Conservation (phyloP, 2,888 invertebrate genomes). For the Cephus nigrinus region DNA sequence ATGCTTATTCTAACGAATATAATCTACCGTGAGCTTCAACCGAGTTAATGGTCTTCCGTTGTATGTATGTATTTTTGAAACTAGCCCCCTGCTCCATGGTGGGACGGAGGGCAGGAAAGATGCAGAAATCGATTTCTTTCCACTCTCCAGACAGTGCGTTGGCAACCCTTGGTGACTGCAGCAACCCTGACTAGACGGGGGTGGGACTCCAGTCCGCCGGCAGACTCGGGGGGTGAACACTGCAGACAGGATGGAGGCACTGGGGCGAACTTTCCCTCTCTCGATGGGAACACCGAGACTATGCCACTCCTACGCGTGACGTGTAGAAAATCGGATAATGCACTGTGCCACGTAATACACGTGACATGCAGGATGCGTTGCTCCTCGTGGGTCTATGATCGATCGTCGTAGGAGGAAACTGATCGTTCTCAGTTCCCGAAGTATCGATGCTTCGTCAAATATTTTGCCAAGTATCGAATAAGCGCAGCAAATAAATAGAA, state of each 20-base stretch:
- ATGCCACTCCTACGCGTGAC: slow-evolving; percentile 47
- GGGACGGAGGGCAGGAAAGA: neutral
- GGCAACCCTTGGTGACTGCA: slow-evolving; percentile 27
- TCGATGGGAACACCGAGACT: slow-evolving; percentile 38
- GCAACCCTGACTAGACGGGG: slow-evolving; percentile 1
- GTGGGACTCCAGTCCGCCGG: neutral
- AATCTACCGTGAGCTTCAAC: neutral
- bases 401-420: neutral
- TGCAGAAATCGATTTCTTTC: neutral
- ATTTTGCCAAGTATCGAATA: neutral
- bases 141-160: slow-evolving; percentile 18
- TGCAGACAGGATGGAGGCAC: slow-evolving; percentile 60
- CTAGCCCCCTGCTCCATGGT: neutral
- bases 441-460: neutral
- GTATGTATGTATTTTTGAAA: neutral
- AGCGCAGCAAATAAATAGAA: neutral
- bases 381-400: neutral
- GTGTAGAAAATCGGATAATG: slow-evolving; percentile 50
- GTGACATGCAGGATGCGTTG: neutral
- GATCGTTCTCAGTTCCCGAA: neutral
- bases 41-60: neutral
- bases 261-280: slow-evolving; percentile 63
- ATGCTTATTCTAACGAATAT: neutral
- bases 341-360: slow-evolving; percentile 4
- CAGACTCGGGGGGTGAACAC: slow-evolving; percentile 20